Evolutionary conservation across 1,140 invertebrate genomes (phyloP).

Genomic region (Riptortus pedestris): DNA sequence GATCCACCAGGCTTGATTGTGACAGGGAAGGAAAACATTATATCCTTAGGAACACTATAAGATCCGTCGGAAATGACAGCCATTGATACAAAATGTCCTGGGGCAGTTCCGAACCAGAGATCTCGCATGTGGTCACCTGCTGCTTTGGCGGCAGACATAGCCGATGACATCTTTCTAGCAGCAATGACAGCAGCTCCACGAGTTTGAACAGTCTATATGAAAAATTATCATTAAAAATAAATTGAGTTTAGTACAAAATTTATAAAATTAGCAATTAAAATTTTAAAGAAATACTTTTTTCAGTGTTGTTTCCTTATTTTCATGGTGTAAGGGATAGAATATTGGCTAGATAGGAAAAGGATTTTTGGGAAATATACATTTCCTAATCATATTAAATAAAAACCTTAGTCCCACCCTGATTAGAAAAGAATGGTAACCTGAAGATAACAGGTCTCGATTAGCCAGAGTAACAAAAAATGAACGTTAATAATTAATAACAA

Average conservation of each 20-base stretch:
- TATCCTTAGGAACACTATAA: constrained; percentile 73
- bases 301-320: not conserved
- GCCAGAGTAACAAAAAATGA: too few relatives aligned
- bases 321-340: too few relatives aligned
- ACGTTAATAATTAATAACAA: too few relatives aligned
- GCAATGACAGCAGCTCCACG: constrained; percentile 95
- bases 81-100: constrained; percentile 85
- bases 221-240: not conserved
- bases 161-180: constrained; percentile 94
- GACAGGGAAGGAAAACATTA: constrained; percentile 95
- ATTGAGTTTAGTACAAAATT: not conserved
- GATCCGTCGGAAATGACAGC: constrained; percentile 96
- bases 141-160: constrained; percentile 97
- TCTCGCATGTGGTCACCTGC: constrained; percentile 95
- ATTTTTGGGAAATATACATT: too few relatives aligned
- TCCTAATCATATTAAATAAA: too few relatives aligned
- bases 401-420: too few relatives aligned
- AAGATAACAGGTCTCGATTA: too few relatives aligned
- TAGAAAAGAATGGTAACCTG: too few relatives aligned
- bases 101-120: constrained; percentile 80
- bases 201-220: constrained; percentile 76
- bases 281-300: not conserved
- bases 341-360: too few relatives aligned
- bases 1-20: constrained; percentile 42
- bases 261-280: not conserved